Evolutionary conservation across 2,797 vertebrate species (phyloP).

Genomic region (Emys orbicularis): DNA sequence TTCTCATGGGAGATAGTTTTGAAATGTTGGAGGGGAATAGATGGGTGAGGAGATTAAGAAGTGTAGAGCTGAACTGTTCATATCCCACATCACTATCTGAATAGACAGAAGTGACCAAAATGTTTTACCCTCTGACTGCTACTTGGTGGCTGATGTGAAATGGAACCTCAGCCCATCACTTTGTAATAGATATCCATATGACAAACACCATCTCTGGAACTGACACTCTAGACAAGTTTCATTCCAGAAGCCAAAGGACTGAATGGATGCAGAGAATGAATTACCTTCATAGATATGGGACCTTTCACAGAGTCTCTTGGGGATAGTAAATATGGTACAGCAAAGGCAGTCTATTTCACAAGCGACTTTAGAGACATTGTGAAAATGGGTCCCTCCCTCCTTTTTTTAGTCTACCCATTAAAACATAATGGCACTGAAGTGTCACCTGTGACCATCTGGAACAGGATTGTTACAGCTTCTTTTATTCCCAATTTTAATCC

Average conservation of each 20-base stretch:
- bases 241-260: background rate
- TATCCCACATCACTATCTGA: background rate
- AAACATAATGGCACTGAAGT: accelerated
- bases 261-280: background rate
- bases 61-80: background rate
- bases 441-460: background rate
- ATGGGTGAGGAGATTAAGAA: background rate
- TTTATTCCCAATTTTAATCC: background rate
- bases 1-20: background rate
- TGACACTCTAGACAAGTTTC: accelerated
- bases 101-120: background rate
- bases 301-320: accelerated
- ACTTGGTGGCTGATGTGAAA: background rate
- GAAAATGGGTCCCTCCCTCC: background rate
- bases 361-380: background rate
- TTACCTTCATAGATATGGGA: background rate
- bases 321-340: background rate
- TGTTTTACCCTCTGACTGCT: background rate
- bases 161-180: background rate
- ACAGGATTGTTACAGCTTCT: background rate
- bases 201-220: background rate
- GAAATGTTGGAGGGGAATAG: background rate
- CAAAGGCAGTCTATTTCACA: accelerated
- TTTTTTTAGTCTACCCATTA: background rate
- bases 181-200: background rate